Conservation (phyloP, 2,113 vertebrate species). For the Rhipidura dahli region DNA sequence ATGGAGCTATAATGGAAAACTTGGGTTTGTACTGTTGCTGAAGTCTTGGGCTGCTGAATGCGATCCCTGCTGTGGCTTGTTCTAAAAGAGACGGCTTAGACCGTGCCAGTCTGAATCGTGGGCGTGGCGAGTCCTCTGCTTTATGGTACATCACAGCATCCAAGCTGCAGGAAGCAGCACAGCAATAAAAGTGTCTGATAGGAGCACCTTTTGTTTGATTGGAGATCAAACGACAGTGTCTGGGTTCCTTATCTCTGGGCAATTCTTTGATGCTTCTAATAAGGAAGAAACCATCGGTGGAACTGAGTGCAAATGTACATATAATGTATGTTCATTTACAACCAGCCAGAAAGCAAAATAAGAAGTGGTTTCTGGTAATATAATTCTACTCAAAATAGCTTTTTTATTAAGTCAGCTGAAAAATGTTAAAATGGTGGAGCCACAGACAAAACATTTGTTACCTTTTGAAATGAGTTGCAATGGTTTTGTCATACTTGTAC, state of each 20-base stretch:
- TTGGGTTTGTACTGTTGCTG: not conserved
- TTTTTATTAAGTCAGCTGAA: not conserved
- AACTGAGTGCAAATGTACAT: not conserved
- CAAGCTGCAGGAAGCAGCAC: not conserved
- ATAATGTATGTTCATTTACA: not conserved
- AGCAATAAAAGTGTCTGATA: not conserved
- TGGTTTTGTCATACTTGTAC: constrained; percentile 39
- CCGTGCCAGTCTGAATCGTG: not conserved
- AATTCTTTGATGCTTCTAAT: not conserved
- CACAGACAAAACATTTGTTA: constrained; percentile 57
- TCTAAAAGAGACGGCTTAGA: not conserved
- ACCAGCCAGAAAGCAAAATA: not conserved
- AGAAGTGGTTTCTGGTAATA: constrained; percentile 7
- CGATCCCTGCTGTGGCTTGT: not conserved
- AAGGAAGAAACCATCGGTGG: not conserved
- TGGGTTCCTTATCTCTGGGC: not conserved
- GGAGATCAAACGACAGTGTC: not conserved
- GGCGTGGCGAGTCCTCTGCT: not conserved
- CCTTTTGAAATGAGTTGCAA: constrained; percentile 43
- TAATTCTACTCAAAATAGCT: not conserved
- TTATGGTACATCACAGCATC: not conserved
- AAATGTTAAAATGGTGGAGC: constrained; percentile 11
- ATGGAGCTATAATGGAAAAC: not conserved
- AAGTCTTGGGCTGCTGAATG: not conserved
- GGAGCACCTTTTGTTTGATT: not conserved